phyloP scores from a whole-genome alignment of 2,113 vertebrate genomes.

The Stictonetta naevosa region DNA sequence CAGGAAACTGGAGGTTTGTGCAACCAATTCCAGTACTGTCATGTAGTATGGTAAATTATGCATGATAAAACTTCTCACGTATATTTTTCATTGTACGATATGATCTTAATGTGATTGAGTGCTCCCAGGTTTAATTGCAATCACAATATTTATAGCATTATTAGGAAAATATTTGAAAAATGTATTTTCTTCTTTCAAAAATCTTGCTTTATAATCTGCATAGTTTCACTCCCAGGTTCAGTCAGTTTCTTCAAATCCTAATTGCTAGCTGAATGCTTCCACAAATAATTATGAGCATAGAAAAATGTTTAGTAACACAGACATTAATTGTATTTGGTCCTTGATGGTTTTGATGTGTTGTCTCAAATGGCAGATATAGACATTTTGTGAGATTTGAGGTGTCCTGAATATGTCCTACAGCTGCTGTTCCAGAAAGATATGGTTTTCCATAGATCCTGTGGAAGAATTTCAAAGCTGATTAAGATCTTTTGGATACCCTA shows the following conservation, averaged over 20 bases:
- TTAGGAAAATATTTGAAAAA: not conserved
- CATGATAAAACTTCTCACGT: not conserved
- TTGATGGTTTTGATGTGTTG: not conserved
- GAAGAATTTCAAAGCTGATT: not conserved
- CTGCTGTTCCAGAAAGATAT: not conserved
- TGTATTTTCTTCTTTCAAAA: not conserved
- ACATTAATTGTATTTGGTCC: not conserved
- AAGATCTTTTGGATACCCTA: not conserved
- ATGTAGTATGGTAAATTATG: not conserved
- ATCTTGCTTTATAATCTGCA: not conserved
- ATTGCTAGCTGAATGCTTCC: not conserved
- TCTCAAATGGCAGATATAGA: not conserved
- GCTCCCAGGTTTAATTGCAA: not conserved
- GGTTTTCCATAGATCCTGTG: not conserved
- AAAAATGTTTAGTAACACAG: not conserved
- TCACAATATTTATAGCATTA: not conserved
- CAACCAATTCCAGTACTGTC: not conserved
- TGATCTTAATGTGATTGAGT: not conserved
- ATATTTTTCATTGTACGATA: not conserved
- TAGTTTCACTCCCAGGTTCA: not conserved
- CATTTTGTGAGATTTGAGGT: not conserved
- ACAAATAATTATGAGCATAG: not conserved
- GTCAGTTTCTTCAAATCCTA: not conserved
- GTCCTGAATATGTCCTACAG: not conserved
- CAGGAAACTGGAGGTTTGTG: not conserved